These are phyloP conservation scores for Sebastes kiyomatsui DNA, from an alignment of 2,797 vertebrate species.

Conservation along the genomic window DNA sequence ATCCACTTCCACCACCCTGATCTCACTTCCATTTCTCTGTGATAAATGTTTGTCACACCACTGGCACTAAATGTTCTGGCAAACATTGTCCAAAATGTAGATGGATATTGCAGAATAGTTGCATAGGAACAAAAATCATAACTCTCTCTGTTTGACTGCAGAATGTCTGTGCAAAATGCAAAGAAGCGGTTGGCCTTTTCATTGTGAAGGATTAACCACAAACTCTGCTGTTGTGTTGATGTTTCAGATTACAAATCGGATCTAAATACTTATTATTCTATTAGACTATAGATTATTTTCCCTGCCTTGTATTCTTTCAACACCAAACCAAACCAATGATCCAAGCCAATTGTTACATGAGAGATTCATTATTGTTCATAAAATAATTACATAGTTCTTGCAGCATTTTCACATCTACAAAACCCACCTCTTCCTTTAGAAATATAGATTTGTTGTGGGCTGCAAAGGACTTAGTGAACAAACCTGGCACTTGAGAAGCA, in stretches of 20 bases:
- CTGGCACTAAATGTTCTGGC: neutral
- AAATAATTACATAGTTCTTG: constrained; percentile 1
- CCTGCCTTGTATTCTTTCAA: constrained; percentile 11
- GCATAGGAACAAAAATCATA: neutral
- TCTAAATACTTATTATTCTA: neutral
- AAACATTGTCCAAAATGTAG: neutral
- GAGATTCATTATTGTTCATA: constrained; percentile 36
- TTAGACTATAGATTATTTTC: neutral
- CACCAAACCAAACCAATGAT: constrained; percentile 41
- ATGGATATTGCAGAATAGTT: neutral
- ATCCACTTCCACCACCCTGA: neutral
- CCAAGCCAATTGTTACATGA: constrained; percentile 15
- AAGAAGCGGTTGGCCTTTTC: neutral
- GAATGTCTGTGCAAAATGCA: neutral
- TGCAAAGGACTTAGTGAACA: constrained; percentile 43
- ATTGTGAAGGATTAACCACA: neutral
- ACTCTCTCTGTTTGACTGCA: neutral
- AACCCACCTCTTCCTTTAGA: neutral
- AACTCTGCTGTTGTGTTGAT: neutral
- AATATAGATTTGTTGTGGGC: constrained; percentile 44
- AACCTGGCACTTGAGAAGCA: constrained; percentile 68
- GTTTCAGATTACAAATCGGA: neutral
- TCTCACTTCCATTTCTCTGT: neutral
- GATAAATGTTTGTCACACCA: neutral
- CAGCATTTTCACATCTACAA: constrained; percentile 56